Evolutionary conservation across 2,888 invertebrate species (phyloP).

Genomic region (Drosophila pseudotakahashii): DNA sequence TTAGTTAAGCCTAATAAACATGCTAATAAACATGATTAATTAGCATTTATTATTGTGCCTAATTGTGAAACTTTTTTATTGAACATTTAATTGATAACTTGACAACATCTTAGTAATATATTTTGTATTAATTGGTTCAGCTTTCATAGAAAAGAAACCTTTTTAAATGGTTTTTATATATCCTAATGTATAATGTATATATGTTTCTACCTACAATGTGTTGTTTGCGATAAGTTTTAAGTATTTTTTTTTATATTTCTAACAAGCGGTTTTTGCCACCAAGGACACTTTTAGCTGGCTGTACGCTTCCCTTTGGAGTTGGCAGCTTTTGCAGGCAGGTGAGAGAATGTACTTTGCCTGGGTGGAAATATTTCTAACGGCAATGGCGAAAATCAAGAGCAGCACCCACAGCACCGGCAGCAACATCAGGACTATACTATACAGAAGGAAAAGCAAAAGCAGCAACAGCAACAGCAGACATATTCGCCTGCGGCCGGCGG

Average conservation of each 20-base stretch:
- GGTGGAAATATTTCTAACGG: conserved; percentile 47
- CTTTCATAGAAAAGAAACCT: too few relatives aligned
- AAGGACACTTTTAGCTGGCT: conserved; percentile 23
- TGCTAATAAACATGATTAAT: too few relatives aligned
- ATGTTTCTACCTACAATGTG: too few relatives aligned
- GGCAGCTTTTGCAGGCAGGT: conserved; percentile 18
- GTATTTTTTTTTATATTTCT: background rate
- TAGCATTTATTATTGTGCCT: too few relatives aligned
- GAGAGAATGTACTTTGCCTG: conserved; percentile 31
- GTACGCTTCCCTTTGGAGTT: background rate
- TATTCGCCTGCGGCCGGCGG: conserved; percentile 66
- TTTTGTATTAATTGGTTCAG: too few relatives aligned
- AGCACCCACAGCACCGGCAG: background rate
- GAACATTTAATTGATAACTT: too few relatives aligned
- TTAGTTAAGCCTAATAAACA: too few relatives aligned
- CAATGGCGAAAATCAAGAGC: conserved; percentile 5
- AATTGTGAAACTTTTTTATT: too few relatives aligned
- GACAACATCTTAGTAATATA: too few relatives aligned
- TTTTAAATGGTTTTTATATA: too few relatives aligned
- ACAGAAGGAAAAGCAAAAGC: background rate
- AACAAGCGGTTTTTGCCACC: background rate
- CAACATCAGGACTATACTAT: conserved; percentile 2
- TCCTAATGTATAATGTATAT: too few relatives aligned
- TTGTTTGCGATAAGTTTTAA: too few relatives aligned
- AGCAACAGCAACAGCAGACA: conserved; percentile 38